phyloP scores from a whole-genome alignment of 1,140 invertebrate species.

The Oscheius sp. region DNA sequence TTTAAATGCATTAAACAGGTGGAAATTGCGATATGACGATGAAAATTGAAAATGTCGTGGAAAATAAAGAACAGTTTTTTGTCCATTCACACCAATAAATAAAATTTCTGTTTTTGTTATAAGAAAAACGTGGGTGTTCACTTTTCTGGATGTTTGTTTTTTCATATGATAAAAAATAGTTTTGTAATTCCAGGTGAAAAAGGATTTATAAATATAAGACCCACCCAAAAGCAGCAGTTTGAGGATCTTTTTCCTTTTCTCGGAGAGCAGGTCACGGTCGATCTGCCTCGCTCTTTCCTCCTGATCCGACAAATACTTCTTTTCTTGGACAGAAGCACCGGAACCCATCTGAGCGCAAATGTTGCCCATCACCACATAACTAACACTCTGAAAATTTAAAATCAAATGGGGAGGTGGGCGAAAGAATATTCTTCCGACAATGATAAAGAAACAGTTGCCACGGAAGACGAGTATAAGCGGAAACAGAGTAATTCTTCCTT shows the following conservation, averaged over 20 bases:
- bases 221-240: conserved; percentile 52
- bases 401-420: too few relatives aligned
- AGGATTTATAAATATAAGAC: neutral
- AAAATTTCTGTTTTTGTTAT: neutral
- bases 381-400: too few relatives aligned
- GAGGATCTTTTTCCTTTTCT: conserved; percentile 43
- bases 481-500: too few relatives aligned
- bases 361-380: neutral
- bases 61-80: neutral
- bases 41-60: neutral
- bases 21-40: too few relatives aligned
- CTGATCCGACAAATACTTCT: conserved; percentile 25
- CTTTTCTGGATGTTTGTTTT: neutral
- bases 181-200: neutral
- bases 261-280: conserved; percentile 28
- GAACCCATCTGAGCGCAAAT: conserved; percentile 2
- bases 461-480: too few relatives aligned
- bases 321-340: conserved; percentile 1
- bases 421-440: too few relatives aligned
- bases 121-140: neutral
- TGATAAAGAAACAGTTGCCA: too few relatives aligned
- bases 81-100: neutral
- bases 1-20: too few relatives aligned
- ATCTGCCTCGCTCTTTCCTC: conserved; percentile 21
- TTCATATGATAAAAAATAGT: neutral